phyloP scores from a whole-genome alignment of 2,113 vertebrate genomes.

The Lepus europaeus region DNA sequence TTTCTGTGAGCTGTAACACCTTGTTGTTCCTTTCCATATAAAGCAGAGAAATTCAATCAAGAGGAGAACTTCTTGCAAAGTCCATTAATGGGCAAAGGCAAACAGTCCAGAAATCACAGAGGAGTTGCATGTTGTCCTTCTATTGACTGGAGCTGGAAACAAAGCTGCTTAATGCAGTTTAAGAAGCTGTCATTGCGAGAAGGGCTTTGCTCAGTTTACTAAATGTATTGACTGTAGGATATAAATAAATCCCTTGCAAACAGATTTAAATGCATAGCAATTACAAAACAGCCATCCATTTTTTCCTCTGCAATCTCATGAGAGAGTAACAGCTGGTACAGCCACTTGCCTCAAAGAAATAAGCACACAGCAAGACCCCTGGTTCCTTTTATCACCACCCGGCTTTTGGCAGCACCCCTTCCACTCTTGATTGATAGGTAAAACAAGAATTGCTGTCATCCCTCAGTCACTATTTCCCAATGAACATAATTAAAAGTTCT shows the following conservation, averaged over 20 bases:
- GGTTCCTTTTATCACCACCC: neutral
- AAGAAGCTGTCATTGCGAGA: slow-evolving; percentile 61
- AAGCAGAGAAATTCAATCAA: slow-evolving; percentile 34
- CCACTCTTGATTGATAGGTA: slow-evolving; percentile 56
- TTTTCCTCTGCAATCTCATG: slow-evolving; percentile 25
- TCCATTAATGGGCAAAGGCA: slow-evolving; percentile 66
- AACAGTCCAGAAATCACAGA: slow-evolving; percentile 58
- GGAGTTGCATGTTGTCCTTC: neutral
- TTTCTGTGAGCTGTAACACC: neutral
- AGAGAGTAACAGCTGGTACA: neutral
- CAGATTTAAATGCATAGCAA: slow-evolving; percentile 51
- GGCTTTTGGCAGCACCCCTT: neutral
- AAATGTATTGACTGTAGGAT: slow-evolving; percentile 62
- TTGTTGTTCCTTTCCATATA: neutral
- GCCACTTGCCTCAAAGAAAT: neutral
- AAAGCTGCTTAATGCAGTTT: slow-evolving; percentile 53
- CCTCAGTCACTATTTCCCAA: slow-evolving; percentile 46
- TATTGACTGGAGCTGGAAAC: slow-evolving; percentile 61
- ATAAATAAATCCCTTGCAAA: slow-evolving; percentile 75
- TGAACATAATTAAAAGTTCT: slow-evolving; percentile 65
- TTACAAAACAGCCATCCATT: slow-evolving; percentile 68
- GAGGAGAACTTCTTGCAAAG: slow-evolving; percentile 57
- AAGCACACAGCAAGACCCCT: neutral
- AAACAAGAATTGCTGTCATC: slow-evolving; percentile 29
- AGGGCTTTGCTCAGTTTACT: slow-evolving; percentile 58